These are phyloP conservation scores for Pycnonotus jocosus DNA, from an alignment of 2,113 vertebrate species.

Conservation along the genomic window DNA sequence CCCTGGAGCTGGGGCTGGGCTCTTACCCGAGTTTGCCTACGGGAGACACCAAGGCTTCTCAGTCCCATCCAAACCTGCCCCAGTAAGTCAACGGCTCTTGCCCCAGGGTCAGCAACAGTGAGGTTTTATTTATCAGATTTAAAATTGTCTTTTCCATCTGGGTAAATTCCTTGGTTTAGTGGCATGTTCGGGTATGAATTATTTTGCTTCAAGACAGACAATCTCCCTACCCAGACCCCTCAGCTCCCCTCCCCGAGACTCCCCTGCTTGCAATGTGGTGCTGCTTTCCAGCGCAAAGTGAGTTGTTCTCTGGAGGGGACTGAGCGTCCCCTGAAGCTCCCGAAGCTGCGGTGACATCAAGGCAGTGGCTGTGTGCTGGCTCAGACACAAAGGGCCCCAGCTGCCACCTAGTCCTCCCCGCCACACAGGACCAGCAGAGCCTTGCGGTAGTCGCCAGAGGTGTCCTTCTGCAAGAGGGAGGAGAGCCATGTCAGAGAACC, in stretches of 20 bases:
- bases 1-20: background rate
- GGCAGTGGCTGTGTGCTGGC: slow-evolving; percentile 35
- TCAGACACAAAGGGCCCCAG: background rate
- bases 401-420: slow-evolving; percentile 81
- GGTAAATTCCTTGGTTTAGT: background rate
- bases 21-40: rapidly evolving
- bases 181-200: background rate
- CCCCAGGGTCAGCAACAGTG: background rate
- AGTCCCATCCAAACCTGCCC: background rate
- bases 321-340: background rate
- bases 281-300: slow-evolving; percentile 1
- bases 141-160: background rate
- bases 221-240: background rate
- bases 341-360: slow-evolving; percentile 48
- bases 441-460: slow-evolving; percentile 93
- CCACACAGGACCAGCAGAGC: slow-evolving; percentile 88
- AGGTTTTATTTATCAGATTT: slow-evolving; percentile 57
- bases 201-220: background rate
- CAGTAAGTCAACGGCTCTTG: background rate
- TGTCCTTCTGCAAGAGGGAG: slow-evolving; percentile 81
- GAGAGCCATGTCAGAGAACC: background rate
- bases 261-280: background rate
- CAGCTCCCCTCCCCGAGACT: background rate
- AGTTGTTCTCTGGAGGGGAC: background rate
- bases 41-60: background rate